Percentiles rank a stretch among this genome's conserved stretches.
Conservation (phyloP, 2,113 vertebrate genomes). For the Anarhynchus alexandrinus region DNA sequence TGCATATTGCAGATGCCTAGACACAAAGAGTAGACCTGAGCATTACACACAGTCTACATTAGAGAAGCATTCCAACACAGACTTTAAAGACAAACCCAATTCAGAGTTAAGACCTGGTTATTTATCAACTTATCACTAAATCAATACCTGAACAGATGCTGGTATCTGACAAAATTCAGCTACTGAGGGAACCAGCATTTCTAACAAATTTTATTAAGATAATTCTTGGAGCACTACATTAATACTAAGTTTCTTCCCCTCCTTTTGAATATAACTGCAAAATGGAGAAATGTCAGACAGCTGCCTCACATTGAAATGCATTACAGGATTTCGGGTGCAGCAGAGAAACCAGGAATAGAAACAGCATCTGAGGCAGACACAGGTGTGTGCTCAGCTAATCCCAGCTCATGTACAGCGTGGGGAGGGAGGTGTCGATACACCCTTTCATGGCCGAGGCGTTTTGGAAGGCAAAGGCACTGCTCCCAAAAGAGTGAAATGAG, state of each 20-base stretch:
- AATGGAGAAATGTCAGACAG: background rate
- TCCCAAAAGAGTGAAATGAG: background rate
- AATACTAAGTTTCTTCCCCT: background rate
- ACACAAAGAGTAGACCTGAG: background rate
- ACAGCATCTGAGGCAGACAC: background rate
- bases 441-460: background rate
- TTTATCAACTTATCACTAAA: background rate
- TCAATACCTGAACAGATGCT: background rate
- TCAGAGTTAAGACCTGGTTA: background rate
- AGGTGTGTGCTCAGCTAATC: background rate
- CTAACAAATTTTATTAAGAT: background rate
- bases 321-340: background rate
- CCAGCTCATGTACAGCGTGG: background rate
- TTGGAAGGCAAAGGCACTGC: background rate
- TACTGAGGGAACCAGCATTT: background rate
- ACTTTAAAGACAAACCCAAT: background rate
- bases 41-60: background rate
- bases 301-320: background rate
- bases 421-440: background rate
- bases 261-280: background rate
- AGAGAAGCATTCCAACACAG: background rate
- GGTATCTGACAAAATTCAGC: background rate
- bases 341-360: conserved; percentile 15
- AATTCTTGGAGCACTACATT: background rate
- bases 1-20: background rate